Conservation (phyloP, 1,140 invertebrate species). For the Brachionus asplanchnoidis region DNA sequence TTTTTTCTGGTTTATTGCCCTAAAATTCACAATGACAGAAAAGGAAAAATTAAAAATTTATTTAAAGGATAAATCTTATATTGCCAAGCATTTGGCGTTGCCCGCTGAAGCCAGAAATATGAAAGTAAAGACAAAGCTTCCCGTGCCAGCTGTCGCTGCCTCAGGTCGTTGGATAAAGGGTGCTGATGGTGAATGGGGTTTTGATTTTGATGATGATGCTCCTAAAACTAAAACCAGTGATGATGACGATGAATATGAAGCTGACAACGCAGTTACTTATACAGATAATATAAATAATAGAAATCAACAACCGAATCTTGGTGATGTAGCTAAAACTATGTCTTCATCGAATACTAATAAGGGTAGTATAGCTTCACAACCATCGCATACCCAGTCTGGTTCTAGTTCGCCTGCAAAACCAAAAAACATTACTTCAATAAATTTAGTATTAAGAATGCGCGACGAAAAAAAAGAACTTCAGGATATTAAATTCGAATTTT, state of each 20-base stretch:
- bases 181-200: conserved; percentile 40
- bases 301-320: background rate
- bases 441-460: conserved; percentile 26
- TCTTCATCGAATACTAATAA: background rate
- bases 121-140: background rate
- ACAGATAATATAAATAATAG: conserved; percentile 16
- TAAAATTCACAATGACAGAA: too few relatives aligned
- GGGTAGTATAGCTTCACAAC: background rate
- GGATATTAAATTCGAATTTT: conserved; percentile 42
- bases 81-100: conserved; percentile 32
- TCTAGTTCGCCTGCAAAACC: background rate
- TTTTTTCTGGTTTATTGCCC: background rate
- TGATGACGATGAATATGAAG: background rate
- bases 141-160: background rate
- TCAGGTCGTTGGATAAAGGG: conserved; percentile 29
- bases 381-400: background rate
- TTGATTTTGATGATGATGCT: conserved; percentile 21
- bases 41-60: background rate
- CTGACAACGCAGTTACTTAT: background rate
- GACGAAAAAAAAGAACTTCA: conserved; percentile 40
- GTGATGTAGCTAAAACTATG: conserved; percentile 4
- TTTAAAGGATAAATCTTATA: conserved; percentile 42
- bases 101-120: conserved; percentile 3
- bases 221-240: background rate
- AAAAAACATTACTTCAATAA: background rate